Percentiles rank a stretch among this genome's conserved stretches.
Evolutionary conservation across 2,797 vertebrate species (phyloP).

Genomic region (Pristis pectinata): DNA sequence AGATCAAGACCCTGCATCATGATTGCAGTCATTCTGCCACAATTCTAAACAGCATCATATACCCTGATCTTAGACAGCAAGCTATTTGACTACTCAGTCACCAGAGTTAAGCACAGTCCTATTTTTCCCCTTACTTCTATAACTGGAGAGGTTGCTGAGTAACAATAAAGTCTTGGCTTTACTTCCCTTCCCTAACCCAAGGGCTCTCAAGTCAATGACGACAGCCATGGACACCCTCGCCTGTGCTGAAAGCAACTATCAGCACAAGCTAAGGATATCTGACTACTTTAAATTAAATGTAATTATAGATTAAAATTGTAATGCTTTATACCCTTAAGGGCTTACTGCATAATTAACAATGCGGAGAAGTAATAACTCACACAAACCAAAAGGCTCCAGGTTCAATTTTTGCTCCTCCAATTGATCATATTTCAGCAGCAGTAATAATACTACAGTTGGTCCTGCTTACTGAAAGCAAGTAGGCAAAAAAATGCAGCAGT

Average conservation of each 20-base stretch:
- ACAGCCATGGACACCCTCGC: not conserved
- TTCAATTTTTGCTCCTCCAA: no score
- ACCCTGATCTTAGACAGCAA: not conserved
- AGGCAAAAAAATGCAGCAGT: not conserved
- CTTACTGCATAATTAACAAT: not conserved
- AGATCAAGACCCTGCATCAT: no score
- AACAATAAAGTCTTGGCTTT: not conserved
- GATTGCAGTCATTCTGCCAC: not conserved
- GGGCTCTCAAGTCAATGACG: no score
- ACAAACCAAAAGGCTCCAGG: not conserved
- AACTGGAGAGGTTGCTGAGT: not conserved
- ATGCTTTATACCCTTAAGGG: not conserved
- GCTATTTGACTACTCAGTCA: not conserved
- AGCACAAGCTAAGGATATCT: no score
- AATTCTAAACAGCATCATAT: not conserved
- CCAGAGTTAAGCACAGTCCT: not conserved
- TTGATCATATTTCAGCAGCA: not conserved
- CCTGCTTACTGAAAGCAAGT: not conserved
- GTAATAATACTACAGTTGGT: not conserved
- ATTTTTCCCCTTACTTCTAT: not conserved
- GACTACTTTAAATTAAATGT: not conserved
- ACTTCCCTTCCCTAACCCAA: not conserved
- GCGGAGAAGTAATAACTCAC: not conserved
- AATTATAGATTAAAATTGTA: not conserved
- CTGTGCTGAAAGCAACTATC: not conserved